Evolutionary conservation across 2,888 invertebrate species (phyloP).

Genomic region (Andricus quercusramuli): DNA sequence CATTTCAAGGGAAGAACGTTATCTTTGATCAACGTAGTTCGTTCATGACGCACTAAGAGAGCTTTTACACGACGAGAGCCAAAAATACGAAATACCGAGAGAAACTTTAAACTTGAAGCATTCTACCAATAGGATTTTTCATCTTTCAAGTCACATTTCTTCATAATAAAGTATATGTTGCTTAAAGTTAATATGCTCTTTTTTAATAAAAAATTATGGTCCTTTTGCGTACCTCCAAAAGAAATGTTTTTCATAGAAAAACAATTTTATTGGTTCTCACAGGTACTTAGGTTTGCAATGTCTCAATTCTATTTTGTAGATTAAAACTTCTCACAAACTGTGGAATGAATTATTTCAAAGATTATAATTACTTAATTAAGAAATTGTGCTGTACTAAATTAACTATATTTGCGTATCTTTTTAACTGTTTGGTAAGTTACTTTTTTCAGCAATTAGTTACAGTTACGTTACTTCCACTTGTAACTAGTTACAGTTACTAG

Average conservation of each 20-base stretch:
- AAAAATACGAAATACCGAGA: not conserved
- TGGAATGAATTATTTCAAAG: not conserved
- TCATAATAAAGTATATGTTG: not conserved
- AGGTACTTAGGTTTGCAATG: not conserved
- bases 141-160: not conserved
- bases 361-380: not conserved
- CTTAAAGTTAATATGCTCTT: not conserved
- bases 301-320: not conserved
- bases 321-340: not conserved
- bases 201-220: not conserved
- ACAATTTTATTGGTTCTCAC: not conserved
- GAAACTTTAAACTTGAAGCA: not conserved
- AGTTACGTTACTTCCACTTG: no score
- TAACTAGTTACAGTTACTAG: no score
- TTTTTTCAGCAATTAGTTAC: no score
- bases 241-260: not conserved
- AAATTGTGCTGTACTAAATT: not conserved
- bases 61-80: not conserved
- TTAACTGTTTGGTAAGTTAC: no score
- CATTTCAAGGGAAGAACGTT: not conserved
- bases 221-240: not conserved
- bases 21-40: slow-evolving; percentile 6
- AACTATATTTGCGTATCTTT: not conserved
- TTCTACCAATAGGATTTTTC: not conserved
- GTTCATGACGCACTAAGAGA: not conserved